Percentiles rank a stretch among this genome's conserved stretches.
phyloP scores from a whole-genome alignment of 2,797 vertebrate genomes.

The Sibirionetta formosa region DNA sequence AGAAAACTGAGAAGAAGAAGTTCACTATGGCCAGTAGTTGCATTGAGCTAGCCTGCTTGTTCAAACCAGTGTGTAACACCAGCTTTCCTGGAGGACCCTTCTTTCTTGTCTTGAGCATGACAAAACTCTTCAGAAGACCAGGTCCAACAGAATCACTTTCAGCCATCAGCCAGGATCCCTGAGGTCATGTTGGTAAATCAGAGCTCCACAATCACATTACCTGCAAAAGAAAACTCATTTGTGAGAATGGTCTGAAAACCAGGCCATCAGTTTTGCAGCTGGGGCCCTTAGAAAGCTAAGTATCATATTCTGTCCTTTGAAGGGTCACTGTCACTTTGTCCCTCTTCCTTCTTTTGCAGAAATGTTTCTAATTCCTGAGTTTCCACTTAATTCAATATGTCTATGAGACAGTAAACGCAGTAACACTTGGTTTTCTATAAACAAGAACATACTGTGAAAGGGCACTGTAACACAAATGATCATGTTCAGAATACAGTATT shows the following conservation, averaged over 20 bases:
- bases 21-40: not conserved
- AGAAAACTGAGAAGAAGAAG: not conserved
- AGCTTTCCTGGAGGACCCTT: not conserved
- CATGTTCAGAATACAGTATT: not conserved
- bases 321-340: not conserved
- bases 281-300: not conserved
- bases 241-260: not conserved
- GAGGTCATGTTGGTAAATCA: not conserved
- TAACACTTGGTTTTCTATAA: not conserved
- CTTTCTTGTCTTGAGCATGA: not conserved
- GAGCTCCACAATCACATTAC: not conserved
- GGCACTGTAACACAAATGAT: not conserved
- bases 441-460: not conserved
- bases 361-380: not conserved
- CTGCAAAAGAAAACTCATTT: not conserved
- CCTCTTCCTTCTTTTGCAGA: not conserved
- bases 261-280: not conserved
- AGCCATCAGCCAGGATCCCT: not conserved
- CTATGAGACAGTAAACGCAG: not conserved
- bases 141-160: not conserved
- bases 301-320: not conserved
- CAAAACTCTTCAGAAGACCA: not conserved
- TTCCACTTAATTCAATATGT: not conserved
- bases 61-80: rapidly evolving
- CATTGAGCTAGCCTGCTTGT: not conserved